phyloP scores from a whole-genome alignment of 1,140 invertebrate genomes.

The Penaeus indicus region DNA sequence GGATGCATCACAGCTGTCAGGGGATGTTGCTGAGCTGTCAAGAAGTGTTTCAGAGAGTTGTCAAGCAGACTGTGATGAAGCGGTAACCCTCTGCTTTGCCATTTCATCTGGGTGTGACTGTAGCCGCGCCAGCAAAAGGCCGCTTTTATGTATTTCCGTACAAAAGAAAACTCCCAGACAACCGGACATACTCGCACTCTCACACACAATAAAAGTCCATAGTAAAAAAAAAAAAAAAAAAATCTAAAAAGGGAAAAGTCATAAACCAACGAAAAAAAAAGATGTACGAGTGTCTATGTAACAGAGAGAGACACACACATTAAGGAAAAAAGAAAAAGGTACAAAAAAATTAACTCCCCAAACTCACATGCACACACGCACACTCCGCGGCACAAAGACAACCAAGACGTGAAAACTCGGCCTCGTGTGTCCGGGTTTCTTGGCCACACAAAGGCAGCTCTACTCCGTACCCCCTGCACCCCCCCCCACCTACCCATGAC shows the following conservation, averaged over 20 bases:
- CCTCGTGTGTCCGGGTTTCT: too few species aligned
- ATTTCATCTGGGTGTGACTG: too few species aligned
- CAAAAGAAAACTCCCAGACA: neutral
- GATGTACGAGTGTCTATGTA: neutral
- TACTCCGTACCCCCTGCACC: too few species aligned
- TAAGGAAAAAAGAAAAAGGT: neutral
- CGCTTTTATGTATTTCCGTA: neutral
- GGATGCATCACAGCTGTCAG: too few species aligned
- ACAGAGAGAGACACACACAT: neutral
- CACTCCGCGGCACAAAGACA: too few species aligned
- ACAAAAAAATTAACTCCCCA: neutral
- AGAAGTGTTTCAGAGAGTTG: too few species aligned
- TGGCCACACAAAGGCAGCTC: too few species aligned
- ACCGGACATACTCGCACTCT: neutral
- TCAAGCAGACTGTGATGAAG: too few species aligned
- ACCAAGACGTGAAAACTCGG: too few species aligned
- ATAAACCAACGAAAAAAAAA: neutral
- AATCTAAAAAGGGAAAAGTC: neutral
- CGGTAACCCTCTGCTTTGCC: too few species aligned
- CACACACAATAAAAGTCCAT: neutral
- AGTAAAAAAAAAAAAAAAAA: neutral
- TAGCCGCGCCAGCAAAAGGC: neutral
- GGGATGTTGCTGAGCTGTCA: too few species aligned
- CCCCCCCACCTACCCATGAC: neutral
- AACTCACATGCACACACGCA: neutral